These are phyloP conservation scores for Aricia artaxerxes DNA, from an alignment of 2,888 invertebrate species.

Conservation along the genomic window DNA sequence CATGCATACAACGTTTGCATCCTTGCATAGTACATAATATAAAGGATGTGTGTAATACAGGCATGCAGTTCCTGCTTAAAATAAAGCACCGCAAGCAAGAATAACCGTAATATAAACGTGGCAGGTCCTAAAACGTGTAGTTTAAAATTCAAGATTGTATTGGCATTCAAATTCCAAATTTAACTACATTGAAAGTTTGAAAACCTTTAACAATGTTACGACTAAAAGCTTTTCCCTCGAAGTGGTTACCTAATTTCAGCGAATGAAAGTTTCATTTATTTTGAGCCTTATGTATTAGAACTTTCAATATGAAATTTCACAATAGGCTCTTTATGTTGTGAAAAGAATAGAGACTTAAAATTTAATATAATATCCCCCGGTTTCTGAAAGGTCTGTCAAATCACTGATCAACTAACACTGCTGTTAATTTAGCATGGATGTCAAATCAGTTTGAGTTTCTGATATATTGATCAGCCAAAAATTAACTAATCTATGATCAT, in stretches of 20 bases:
- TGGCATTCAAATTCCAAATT: slow-evolving; percentile 3
- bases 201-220: slow-evolving; percentile 22
- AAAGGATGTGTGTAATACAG: neutral
- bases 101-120: neutral
- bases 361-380: too few species aligned
- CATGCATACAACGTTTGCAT: neutral
- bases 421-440: too few species aligned
- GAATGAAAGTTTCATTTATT: slow-evolving; percentile 8
- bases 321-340: neutral
- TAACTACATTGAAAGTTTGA: neutral
- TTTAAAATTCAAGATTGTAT: slow-evolving; percentile 15
- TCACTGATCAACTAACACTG: too few species aligned
- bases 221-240: slow-evolving; percentile 18
- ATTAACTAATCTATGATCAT: too few species aligned
- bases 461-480: too few species aligned
- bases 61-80: neutral
- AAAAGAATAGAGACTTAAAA: neutral
- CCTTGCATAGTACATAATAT: neutral
- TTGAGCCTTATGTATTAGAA: slow-evolving; percentile 8
- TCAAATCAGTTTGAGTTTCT: too few species aligned
- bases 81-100: neutral
- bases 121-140: neutral
- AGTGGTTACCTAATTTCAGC: slow-evolving; percentile 21
- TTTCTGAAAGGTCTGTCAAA: too few species aligned
- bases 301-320: neutral